Evolutionary conservation across 2,113 vertebrate genomes (phyloP).

Genomic region (Oreochromis niloticus): DNA sequence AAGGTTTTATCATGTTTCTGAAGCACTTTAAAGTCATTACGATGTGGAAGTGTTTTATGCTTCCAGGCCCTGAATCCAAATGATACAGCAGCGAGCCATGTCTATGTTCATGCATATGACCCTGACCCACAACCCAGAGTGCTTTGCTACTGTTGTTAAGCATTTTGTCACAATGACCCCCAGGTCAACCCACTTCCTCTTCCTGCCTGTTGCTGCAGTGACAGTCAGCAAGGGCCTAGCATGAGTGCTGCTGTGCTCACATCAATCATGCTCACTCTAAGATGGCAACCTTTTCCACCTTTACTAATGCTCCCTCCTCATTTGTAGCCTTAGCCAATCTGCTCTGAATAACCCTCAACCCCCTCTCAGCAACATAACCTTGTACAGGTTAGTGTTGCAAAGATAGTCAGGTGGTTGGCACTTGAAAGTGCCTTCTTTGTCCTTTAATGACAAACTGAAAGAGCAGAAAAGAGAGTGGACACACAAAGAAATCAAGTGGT

Average conservation of each 20-base stretch:
- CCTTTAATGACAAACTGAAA: constrained; percentile 49
- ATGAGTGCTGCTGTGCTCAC: constrained; percentile 35
- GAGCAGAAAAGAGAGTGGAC: background rate
- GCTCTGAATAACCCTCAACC: constrained; percentile 57
- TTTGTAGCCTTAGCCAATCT: constrained; percentile 53
- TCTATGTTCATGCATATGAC: constrained; percentile 27
- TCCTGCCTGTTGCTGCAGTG: constrained; percentile 42
- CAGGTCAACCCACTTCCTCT: constrained; percentile 58
- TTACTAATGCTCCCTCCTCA: constrained; percentile 49
- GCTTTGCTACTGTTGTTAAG: constrained; percentile 54
- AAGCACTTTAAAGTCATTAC: background rate
- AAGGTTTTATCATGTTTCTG: background rate
- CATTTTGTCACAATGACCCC: constrained; percentile 61
- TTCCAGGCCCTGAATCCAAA: constrained; percentile 6
- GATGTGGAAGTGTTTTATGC: background rate
- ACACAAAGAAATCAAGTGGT: background rate
- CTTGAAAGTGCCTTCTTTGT: constrained; percentile 57
- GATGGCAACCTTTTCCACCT: constrained; percentile 58
- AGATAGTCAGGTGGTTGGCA: background rate
- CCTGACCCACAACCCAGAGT: constrained; percentile 52
- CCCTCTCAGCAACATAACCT: constrained; percentile 38
- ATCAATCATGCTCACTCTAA: constrained; percentile 63
- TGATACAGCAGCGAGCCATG: background rate
- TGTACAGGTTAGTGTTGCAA: constrained; percentile 21
- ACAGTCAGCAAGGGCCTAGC: constrained; percentile 25